Conservation (phyloP, 1,140 invertebrate species). For the Leguminivora glycinivorella region DNA sequence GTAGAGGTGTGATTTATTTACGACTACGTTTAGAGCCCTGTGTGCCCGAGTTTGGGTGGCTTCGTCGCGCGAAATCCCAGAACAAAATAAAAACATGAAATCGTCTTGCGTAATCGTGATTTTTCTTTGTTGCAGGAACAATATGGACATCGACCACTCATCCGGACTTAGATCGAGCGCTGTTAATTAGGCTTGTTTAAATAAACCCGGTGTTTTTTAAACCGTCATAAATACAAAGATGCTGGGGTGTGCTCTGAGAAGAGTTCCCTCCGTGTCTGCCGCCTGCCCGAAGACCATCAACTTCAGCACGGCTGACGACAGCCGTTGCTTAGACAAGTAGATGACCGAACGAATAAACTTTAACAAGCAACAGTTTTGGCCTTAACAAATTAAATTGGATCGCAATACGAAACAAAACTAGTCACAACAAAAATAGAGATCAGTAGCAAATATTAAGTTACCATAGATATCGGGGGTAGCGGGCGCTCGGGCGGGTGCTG, state of each 20-base stretch:
- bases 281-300: conserved; percentile 49
- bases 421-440: conserved; percentile 55
- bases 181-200: conserved; percentile 41
- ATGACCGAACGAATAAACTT: conserved; percentile 35
- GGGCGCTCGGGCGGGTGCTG: conserved; percentile 42
- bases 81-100: conserved; percentile 33
- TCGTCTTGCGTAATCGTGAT: conserved; percentile 37
- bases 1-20: conserved; percentile 78
- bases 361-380: conserved; percentile 29
- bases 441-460: conserved; percentile 66
- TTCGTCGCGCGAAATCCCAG: conserved; percentile 37
- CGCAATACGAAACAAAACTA: conserved; percentile 57
- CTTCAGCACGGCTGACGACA: conserved; percentile 70
- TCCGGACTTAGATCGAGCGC: conserved; percentile 41
- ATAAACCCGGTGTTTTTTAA: conserved; percentile 47
- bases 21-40: conserved; percentile 62
- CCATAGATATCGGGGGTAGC: conserved; percentile 51
- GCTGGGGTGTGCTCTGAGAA: conserved; percentile 71
- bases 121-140: conserved; percentile 72
- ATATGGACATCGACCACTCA: conserved; percentile 54
- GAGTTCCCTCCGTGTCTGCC: conserved; percentile 62
- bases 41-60: conserved; percentile 59
- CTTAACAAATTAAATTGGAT: conserved; percentile 29
- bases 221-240: conserved; percentile 63
- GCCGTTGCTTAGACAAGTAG: conserved; percentile 76